Base-by-base conservation (phyloP, 2,888 invertebrate species). In the Onthophagus sagittarius region DNA sequence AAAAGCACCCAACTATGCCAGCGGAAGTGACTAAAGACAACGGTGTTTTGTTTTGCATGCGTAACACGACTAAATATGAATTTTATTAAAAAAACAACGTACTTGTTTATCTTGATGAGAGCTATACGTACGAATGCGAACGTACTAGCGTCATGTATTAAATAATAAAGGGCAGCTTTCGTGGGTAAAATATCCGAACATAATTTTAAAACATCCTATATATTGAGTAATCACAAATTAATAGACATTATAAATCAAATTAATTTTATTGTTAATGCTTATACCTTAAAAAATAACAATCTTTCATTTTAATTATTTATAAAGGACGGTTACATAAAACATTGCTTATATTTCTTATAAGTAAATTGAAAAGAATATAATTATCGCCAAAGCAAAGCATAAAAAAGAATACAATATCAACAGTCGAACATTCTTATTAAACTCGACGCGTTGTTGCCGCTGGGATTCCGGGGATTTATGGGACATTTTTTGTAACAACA, bases 341-440 rank as follows among this genome's bases (percentile, higher is more conserved):
- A 53, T 9, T 53, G 7, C 39, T 84, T 9, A 53, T 11, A 53
- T 53, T 2, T 53, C 39, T 53, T 53, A 53, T 81, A 88, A 87
- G 82, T 89, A 88, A 77, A 88, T 86, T 77, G 88, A 84, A 80
- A 88, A 88, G 84, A 88, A 88, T 62, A 88, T 88, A 73, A 87
- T 84, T 75, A 87, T 85, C 69, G 86, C 85, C 78, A 88, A 81
- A 74, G 87, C 83, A 77, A 89, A 86, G 79, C 89, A 88, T 63
- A 87, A 86, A 72, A 88, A 83, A 39, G 88, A 88, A 80, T 89
- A 87, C 75, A 88, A 87, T 78, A 91, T 87, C 80, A 90, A 85
- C 77, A 88, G 85, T 80, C 86, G 85, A 15, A 87, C 84, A 76
- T 88, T 85, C 79, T 87, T 88, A 62, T 86, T 84, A 76, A 87